Evolutionary conservation across 2,113 vertebrate species (phyloP), one percentile per base, ranked within the genome.

Genomic region (Platichthys flesus): DNA sequence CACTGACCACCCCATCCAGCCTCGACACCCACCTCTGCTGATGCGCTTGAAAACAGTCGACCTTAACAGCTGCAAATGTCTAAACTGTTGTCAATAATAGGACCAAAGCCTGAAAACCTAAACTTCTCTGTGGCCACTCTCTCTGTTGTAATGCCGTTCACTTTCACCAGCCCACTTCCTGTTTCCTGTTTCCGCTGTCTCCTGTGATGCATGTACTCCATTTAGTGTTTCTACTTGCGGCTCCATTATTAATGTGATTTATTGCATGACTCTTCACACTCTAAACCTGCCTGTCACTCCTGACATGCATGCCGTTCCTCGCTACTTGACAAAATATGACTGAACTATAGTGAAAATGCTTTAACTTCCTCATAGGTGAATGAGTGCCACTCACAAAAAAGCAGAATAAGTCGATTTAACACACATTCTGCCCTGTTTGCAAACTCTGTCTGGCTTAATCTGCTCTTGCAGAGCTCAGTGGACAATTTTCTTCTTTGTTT

Each of bases 1-100:
- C 40, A 69, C 74, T 42, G 74, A 37, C 2, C 75, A 2, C 77
- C 84, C 84, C 75, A 61, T 49, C n/a, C 64, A 54, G 24, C 55
- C 55, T 16, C 55, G 9, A 78, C 72, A 71, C 71, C 76, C 72
- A 71, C 71, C 67, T 73, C 7, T 42, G 52, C 65, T 6, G 28
- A 55, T 67, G 9, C 20, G 72, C 16, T 21, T 31, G 9, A 7
- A 45, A 13, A 18, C 63, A 49, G 24, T 14, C 21, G 8, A 56
- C 10, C 54, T 20, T 9, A 2, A 65, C 55, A 26, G 35, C 5
- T 61, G n/a, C 63, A 21, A 23, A 21, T 52, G 13, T 18, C 45
- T 14, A 40, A 42, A 70, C 7, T 26, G 42, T 51, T 78, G 51
- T 62, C 16, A 52, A 18, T 54, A 26, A 55, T 56, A 18, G 20